These are phyloP conservation scores for Drosophila fuyamai DNA, from an alignment of 1,140 invertebrate genomes.

Conservation along the genomic window DNA sequence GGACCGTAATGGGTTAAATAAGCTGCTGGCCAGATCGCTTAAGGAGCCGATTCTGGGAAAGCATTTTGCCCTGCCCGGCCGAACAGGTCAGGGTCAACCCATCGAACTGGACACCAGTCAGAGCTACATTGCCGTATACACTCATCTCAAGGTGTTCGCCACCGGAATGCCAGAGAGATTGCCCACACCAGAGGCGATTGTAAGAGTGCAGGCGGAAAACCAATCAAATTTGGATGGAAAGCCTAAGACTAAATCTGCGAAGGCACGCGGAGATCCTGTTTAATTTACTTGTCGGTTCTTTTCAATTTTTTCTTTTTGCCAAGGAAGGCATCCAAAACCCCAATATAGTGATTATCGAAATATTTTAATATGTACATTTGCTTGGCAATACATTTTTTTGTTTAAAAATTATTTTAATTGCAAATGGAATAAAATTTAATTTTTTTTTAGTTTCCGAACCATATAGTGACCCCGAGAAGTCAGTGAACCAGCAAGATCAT, in stretches of 20 bases:
- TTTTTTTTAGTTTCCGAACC: no score
- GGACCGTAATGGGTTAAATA: conserved; percentile 68
- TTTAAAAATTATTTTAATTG: no score
- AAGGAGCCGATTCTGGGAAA: conserved; percentile 85
- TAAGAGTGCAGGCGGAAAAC: conserved; percentile 63
- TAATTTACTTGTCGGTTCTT: neutral
- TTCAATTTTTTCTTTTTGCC: no score
- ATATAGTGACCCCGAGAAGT: no score
- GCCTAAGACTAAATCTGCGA: conserved; percentile 3
- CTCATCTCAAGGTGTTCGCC: conserved; percentile 86
- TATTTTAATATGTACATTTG: no score
- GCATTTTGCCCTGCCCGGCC: conserved; percentile 84
- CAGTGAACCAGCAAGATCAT: no score
- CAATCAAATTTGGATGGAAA: conserved; percentile 42
- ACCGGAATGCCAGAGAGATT: conserved; percentile 85
- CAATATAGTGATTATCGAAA: no score
- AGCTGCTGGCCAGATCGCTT: conserved; percentile 85
- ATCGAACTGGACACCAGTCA: conserved; percentile 85
- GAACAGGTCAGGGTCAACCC: conserved; percentile 77
- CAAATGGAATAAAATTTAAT: no score
- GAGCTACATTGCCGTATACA: conserved; percentile 87
- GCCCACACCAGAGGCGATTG: conserved; percentile 85
- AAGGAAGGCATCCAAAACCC: no score
- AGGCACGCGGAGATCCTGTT: conserved; percentile 12
- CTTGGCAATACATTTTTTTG: no score